Evolutionary conservation across 2,888 invertebrate genomes (phyloP).

Genomic region (Scaptomyza parva): DNA sequence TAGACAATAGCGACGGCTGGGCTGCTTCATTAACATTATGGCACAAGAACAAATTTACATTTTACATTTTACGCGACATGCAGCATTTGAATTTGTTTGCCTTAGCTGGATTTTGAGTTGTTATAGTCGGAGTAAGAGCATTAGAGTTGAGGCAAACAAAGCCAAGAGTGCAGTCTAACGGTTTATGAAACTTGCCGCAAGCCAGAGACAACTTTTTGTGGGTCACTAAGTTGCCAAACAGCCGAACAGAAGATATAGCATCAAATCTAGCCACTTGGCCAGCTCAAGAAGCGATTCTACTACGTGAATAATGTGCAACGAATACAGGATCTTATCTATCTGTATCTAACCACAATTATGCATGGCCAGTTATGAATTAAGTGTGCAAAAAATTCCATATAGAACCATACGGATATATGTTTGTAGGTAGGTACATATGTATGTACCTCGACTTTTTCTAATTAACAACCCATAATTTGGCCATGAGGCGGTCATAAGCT

Average conservation of each 20-base stretch:
- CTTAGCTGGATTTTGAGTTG: slow-evolving; percentile 35
- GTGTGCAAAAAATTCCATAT: slow-evolving; percentile 12
- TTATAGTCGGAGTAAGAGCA: slow-evolving; percentile 9
- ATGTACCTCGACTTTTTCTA: slow-evolving; percentile 4
- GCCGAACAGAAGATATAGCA: slow-evolving; percentile 36
- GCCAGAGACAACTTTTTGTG: slow-evolving; percentile 59
- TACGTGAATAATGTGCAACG: slow-evolving; percentile 66
- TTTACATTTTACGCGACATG: slow-evolving; percentile 33
- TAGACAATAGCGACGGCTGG: slow-evolving; percentile 35
- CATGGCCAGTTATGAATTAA: slow-evolving; percentile 40
- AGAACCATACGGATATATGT: too few species aligned
- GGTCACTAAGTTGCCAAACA: slow-evolving; percentile 72
- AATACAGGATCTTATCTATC: slow-evolving; percentile 76
- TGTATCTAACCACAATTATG: slow-evolving; percentile 62
- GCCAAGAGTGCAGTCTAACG: slow-evolving; percentile 68
- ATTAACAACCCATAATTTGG: slow-evolving; percentile 35
- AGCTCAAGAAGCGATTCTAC: slow-evolving; percentile 26
- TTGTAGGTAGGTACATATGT: too few species aligned
- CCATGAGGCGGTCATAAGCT: slow-evolving; percentile 49
- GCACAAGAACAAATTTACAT: slow-evolving; percentile 51
- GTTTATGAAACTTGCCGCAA: slow-evolving; percentile 50
- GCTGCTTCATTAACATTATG: slow-evolving; percentile 76
- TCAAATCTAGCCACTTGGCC: slow-evolving; percentile 18
- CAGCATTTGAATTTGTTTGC: slow-evolving; percentile 56
- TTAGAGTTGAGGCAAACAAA: slow-evolving; percentile 39